Percentiles rank a stretch among this genome's conserved stretches.
Evolutionary conservation across 2,888 invertebrate species (phyloP).

Genomic region (Tetropium fuscum): DNA sequence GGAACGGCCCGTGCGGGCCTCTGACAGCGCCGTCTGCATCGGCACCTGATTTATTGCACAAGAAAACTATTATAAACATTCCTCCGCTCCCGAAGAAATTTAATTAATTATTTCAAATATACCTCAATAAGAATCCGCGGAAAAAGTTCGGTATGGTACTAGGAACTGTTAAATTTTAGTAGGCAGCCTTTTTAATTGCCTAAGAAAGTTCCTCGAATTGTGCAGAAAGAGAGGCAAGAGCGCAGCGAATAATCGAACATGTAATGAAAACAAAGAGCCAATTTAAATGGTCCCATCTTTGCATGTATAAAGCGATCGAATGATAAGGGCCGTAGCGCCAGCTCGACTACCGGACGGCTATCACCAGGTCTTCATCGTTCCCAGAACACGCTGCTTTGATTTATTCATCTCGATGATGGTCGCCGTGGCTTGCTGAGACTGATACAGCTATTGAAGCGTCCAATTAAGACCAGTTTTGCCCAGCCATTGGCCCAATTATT

Average conservation of each 20-base stretch:
- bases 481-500: conserved; percentile 51
- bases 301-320: conserved; percentile 55
- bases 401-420: conserved; percentile 60
- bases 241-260: conserved; percentile 51
- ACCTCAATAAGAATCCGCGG: conserved; percentile 64
- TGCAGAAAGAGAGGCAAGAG: conserved; percentile 39
- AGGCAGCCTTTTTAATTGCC: conserved; percentile 51
- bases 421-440: conserved; percentile 24
- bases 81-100: conserved; percentile 64
- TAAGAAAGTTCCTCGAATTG: conserved; percentile 25
- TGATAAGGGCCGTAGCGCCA: conserved; percentile 54
- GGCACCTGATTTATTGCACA: conserved; percentile 64
- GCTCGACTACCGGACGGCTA: conserved; percentile 54
- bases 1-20: conserved; percentile 61
- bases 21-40: conserved; percentile 59
- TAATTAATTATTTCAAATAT: conserved; percentile 68
- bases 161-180: conserved; percentile 65
- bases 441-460: conserved; percentile 48
- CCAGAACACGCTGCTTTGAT: conserved; percentile 54
- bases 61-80: conserved; percentile 64
- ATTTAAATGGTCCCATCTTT: conserved; percentile 59
- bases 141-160: conserved; percentile 64
- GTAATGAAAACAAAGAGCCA: conserved; percentile 62
- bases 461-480: conserved; percentile 53
- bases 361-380: conserved; percentile 57